Base-by-base conservation (phyloP, 1,140 invertebrate genomes). In the Scaptomyza montana region DNA sequence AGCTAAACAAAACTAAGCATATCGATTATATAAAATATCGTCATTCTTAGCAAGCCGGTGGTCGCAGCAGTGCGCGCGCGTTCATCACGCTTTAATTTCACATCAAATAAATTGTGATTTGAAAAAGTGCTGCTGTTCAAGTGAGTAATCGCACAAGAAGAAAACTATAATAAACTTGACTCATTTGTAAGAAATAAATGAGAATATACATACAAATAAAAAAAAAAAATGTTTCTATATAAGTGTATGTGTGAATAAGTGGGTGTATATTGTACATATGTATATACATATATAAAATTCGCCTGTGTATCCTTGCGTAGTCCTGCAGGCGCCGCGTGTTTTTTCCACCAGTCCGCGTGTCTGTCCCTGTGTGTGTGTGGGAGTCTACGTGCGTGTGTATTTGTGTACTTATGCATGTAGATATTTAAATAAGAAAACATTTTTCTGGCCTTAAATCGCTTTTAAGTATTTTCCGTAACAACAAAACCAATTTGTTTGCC, bases 301-400 rank as follows among this genome's bases (percentile, higher is more conserved):
- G 57, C 62, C 46, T 87, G 74, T 74, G 80, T 87, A 87, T 89
- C 84, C 84, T 89, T 74, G 66, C 57, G 56, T 61, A 89, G 84
- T 87, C 82, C 78, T 76, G 67, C 77, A 84, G 84, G 84, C 84
- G 84, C 84, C 84, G 84, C 84, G 84, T 89, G 84, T 78, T 80
- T 74, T 66, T 51, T 71, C 71, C 16, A 47, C 25, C 19, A 73
- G 43, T 8, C 51, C 63, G 78, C 74, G 54, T 74, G 47, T 60
- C 16, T 19, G 5, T 49, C 50, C 45, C 12, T 36, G 61, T 64
- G 45, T 61, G 41, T 49, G 45, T 46, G 28, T 50, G n/a, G 9
- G 33, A 46, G n/a, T 56, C 3, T 70, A 53, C 47, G n/a, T 50
- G 43, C 60, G 51, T 60, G 60, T 51, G 56, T 16, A 51, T 36